phyloP scores from a whole-genome alignment of 2,797 vertebrate genomes.

The Tenualosa thibaudeaui region DNA sequence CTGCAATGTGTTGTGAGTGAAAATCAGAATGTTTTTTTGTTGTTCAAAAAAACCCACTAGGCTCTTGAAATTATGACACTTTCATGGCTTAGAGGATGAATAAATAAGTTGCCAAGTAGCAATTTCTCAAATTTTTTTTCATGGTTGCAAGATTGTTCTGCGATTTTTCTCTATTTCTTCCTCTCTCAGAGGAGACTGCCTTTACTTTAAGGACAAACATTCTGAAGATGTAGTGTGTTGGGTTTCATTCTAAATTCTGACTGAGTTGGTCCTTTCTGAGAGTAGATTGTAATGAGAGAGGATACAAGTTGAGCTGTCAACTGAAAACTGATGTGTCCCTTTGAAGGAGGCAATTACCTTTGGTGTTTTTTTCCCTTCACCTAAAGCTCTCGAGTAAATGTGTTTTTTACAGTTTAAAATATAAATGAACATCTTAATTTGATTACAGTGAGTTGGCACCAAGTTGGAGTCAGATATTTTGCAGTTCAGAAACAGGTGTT shows the following conservation, averaged over 20 bases:
- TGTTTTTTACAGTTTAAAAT: background rate
- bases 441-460: background rate
- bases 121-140: conserved; percentile 37
- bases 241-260: background rate
- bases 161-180: conserved; percentile 12
- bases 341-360: background rate
- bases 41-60: conserved; percentile 59
- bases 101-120: conserved; percentile 35
- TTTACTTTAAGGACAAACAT: conserved; percentile 9
- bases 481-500: background rate
- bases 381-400: background rate
- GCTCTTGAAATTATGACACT: conserved; percentile 59
- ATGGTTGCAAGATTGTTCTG: conserved; percentile 18
- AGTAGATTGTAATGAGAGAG: background rate
- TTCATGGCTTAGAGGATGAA: conserved; percentile 44
- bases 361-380: background rate
- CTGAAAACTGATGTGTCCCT: background rate
- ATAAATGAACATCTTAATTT: background rate
- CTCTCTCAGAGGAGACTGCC: background rate
- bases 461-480: background rate
- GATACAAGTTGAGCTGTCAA: background rate
- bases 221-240: background rate
- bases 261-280: background rate
- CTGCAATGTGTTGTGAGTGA: conserved; percentile 61
- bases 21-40: conserved; percentile 57